Base-by-base conservation (phyloP, 2,888 invertebrate species). In the Tipula lateralis region DNA sequence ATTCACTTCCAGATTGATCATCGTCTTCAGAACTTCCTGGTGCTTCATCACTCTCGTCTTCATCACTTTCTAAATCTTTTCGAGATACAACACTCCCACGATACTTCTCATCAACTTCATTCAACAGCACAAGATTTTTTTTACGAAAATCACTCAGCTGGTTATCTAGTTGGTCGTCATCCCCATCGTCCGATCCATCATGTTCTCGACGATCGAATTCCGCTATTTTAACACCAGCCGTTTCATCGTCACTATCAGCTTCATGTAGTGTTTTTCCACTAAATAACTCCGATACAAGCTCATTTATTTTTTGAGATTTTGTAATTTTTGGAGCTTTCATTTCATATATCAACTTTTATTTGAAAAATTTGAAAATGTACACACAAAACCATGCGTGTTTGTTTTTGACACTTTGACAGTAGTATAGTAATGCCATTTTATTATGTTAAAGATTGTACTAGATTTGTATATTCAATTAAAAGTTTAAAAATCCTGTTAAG, bases 31-130 rank as follows among this genome's bases (percentile, higher is more conserved):
- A 83, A n/a, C n/a, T n/a, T n/a, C n/a, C n/a, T 16, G 88, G 87
- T 83, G 89, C 85, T 5, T 88, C 87, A 84, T 86, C 84, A 1
- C 85, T 86, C 0, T 84, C 84, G 81, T 85, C 86, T 0, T 86
- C 86, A 9, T 86, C 87, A 82, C 87, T 85, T 4, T 87, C 81
- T 12, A 36, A 83, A 50, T 85, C 50, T 9, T 93, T 94, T 34
- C 95, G 92, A 0, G 94, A 93, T 0, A 92, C 90, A 86, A 94
- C 93, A 89, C 93, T 93, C 0, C 96, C 97, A 83, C 93, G 93
- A 89, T 97, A 97, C 87, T 94, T 94, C 85, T 92, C 91, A 89
- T 95, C 95, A 19, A 93, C 89, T 86, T 95, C 93, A 85, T 93
- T 94, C 32, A 96, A 88, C 84, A 94, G 90, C 88, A 92, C 92